Evolutionary conservation across 2,113 vertebrate species (phyloP).

Genomic region (Poeciliopsis retropinna): DNA sequence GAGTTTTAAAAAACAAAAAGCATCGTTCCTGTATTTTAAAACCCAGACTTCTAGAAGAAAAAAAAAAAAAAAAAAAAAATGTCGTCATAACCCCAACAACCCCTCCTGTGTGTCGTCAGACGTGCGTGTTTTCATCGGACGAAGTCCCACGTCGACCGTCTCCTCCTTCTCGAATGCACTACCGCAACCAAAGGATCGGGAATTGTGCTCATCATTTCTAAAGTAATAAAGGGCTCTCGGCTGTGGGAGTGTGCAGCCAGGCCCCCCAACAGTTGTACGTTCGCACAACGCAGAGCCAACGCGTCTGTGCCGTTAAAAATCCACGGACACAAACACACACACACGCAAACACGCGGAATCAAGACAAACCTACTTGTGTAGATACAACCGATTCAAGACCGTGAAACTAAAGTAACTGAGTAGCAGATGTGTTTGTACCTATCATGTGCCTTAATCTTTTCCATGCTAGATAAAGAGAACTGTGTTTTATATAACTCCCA

Average conservation of each 20-base stretch:
- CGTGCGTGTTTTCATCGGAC: constrained; percentile 69
- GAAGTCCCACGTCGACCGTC: constrained; percentile 57
- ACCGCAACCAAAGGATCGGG: constrained; percentile 79
- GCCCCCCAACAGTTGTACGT: constrained; percentile 41
- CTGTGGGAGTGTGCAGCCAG: constrained; percentile 51
- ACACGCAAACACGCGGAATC: constrained; percentile 28
- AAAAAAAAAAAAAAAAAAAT: constrained; percentile 61
- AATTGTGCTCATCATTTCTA: constrained; percentile 54
- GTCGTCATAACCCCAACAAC: constrained; percentile 47
- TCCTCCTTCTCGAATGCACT: constrained; percentile 69
- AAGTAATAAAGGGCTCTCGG: constrained; percentile 9
- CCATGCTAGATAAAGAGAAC: constrained; percentile 88
- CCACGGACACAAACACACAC: constrained; percentile 31
- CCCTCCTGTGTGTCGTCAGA: constrained; percentile 68
- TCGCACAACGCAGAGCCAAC: constrained; percentile 51
- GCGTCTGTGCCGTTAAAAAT: constrained; percentile 49
- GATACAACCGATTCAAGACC: constrained; percentile 78
- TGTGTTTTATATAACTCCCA: constrained; percentile 86
- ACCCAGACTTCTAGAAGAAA: constrained; percentile 61
- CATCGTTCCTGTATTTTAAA: constrained; percentile 64
- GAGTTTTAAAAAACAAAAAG: constrained; percentile 58
- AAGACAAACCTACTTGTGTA: constrained; percentile 77
- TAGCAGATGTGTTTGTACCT: constrained; percentile 95
- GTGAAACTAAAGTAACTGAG: constrained; percentile 83
- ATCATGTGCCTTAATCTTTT: constrained; percentile 98